Evolutionary conservation across 2,888 invertebrate species (phyloP).

Genomic region (Philopedon plagiatum): DNA sequence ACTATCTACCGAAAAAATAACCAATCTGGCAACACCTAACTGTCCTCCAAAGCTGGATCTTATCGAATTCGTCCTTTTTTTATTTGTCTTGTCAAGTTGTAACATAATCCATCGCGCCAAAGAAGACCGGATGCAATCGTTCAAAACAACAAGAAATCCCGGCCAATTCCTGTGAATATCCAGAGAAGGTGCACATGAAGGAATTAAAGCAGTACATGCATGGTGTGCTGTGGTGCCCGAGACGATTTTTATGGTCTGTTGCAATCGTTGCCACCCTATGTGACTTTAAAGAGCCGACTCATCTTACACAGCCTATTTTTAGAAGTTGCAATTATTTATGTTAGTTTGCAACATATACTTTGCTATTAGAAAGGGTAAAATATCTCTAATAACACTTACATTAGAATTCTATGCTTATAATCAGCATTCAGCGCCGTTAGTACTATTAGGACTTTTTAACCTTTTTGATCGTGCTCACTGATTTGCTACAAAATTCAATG

Average conservation of each 20-base stretch:
- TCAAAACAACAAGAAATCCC: background rate
- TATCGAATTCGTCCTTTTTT: slow-evolving; percentile 17
- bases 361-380: too few species aligned
- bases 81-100: background rate
- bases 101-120: background rate
- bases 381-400: too few species aligned
- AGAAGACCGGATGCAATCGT: slow-evolving; percentile 11
- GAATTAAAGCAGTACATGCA: background rate
- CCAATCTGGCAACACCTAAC: slow-evolving; percentile 7
- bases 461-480: too few species aligned
- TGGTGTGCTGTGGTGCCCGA: slow-evolving; percentile 1
- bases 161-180: background rate
- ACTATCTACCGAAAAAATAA: too few species aligned
- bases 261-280: slow-evolving; percentile 13
- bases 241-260: slow-evolving; percentile 10
- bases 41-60: slow-evolving; percentile 6
- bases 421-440: too few species aligned
- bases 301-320: background rate
- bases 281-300: background rate
- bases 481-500: too few species aligned
- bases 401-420: too few species aligned
- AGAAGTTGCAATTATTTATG: background rate
- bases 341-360: too few species aligned
- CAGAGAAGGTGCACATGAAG: slow-evolving; percentile 14
- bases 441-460: too few species aligned